These are phyloP conservation scores for Aricia agestis DNA, from an alignment of 1,140 invertebrate genomes.

Conservation along the genomic window DNA sequence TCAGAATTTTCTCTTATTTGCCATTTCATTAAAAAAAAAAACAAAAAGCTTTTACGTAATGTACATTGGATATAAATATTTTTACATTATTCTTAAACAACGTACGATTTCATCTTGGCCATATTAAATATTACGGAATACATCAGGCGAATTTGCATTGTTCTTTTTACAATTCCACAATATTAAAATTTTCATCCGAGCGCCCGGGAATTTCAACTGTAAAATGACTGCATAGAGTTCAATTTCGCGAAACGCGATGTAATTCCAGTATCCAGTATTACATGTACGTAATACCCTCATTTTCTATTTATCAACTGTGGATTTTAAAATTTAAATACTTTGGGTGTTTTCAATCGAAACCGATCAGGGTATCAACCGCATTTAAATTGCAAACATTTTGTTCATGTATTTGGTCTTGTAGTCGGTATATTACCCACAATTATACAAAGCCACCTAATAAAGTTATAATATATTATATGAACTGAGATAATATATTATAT, in stretches of 20 bases:
- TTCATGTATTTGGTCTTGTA: neutral
- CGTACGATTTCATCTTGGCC: neutral
- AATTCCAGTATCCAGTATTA: neutral
- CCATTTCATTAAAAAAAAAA: no score
- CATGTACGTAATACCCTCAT: neutral
- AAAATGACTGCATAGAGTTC: neutral
- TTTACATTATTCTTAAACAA: neutral
- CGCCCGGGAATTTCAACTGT: neutral
- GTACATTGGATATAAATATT: neutral
- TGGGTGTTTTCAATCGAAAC: neutral
- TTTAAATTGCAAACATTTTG: neutral
- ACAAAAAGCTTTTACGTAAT: no score
- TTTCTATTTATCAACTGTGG: neutral
- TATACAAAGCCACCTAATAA: no score
- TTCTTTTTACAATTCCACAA: slow-evolving; percentile 3
- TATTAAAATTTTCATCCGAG: neutral
- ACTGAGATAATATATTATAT: no score
- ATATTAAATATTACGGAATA: slow-evolving; percentile 1
- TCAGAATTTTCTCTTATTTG: no score
- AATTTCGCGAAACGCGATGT: neutral
- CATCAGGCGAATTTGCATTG: slow-evolving; percentile 2
- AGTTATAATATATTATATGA: no score
- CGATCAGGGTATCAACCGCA: neutral
- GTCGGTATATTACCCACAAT: neutral
- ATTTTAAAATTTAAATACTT: neutral